Evolutionary conservation across 2,888 invertebrate genomes (phyloP).

Genomic region (Phyto melanocephala): DNA sequence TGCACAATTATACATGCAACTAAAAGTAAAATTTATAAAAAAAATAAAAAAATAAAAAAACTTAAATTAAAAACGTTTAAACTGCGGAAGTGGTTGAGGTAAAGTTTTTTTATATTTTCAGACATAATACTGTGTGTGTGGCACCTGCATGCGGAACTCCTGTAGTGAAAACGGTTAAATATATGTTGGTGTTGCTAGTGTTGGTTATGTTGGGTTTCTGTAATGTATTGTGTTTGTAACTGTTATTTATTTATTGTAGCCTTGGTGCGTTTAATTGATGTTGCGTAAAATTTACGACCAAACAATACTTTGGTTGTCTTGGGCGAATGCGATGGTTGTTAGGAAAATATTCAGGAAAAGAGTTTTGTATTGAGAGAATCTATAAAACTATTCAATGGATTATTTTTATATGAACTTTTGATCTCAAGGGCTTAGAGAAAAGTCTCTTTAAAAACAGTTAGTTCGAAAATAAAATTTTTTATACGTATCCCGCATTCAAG

Average conservation of each 20-base stretch:
- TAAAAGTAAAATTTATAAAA: neutral
- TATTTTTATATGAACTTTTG: no score
- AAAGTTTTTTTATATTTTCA: neutral
- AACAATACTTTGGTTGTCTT: slow-evolving; percentile 7
- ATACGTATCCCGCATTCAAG: no score
- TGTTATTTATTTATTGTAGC: neutral
- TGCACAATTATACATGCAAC: neutral
- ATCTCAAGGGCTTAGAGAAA: no score
- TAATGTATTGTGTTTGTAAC: neutral
- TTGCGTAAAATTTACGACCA: slow-evolving; percentile 53
- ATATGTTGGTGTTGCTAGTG: neutral
- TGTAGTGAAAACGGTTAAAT: neutral
- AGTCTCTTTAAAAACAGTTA: no score
- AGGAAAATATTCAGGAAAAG: no score
- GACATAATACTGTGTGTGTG: neutral
- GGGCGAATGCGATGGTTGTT: neutral
- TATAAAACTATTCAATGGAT: no score
- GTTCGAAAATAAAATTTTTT: no score
- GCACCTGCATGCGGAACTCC: neutral
- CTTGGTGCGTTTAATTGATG: slow-evolving; percentile 58
- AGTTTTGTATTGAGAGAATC: no score
- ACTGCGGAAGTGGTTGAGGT: slow-evolving; percentile 16
- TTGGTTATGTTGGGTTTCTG: neutral
- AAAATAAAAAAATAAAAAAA: neutral
- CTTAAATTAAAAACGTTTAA: slow-evolving; percentile 30